Conservation (phyloP, 2,888 invertebrate genomes). For the Therioaphis trifolii region DNA sequence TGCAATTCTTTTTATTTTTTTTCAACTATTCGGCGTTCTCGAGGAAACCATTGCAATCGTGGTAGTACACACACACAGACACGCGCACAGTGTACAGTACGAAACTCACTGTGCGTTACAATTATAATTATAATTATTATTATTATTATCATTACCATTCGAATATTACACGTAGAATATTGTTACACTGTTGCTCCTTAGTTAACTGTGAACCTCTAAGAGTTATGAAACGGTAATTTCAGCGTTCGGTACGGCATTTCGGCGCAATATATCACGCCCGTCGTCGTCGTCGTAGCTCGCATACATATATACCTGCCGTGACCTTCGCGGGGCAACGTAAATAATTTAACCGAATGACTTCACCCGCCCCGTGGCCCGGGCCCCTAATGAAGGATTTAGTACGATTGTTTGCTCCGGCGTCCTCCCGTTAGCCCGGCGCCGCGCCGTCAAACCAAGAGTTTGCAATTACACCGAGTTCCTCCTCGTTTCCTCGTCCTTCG, state of each 20-base stretch:
- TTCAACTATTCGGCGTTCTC: too few relatives aligned
- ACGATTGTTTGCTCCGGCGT: constrained; percentile 37
- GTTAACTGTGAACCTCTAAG: constrained; percentile 4
- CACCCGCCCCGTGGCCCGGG: not conserved
- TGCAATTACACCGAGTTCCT: constrained; percentile 32
- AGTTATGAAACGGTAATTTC: constrained; percentile 20
- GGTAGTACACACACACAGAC: too few relatives aligned
- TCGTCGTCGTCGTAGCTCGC: not conserved
- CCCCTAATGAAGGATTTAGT: constrained; percentile 46
- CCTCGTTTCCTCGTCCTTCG: too few relatives aligned
- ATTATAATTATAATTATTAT: too few relatives aligned
- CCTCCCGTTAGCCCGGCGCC: not conserved
- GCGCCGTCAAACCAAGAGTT: not conserved
- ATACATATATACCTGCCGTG: not conserved
- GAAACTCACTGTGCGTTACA: too few relatives aligned
- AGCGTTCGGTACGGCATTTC: not conserved
- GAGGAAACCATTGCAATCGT: too few relatives aligned
- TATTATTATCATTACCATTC: not conserved
- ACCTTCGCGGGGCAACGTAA: constrained; percentile 39
- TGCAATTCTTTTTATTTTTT: too few relatives aligned
- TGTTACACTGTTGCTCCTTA: not conserved
- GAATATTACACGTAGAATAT: constrained; percentile 1
- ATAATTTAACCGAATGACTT: constrained; percentile 46
- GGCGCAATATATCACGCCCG: constrained; percentile 7
- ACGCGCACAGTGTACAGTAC: too few relatives aligned